A percentile compares a stretch with the other conserved stretches of the same genome.
These are phyloP conservation scores for Copsychus sechellarum DNA, from an alignment of 2,113 vertebrate genomes.

Conservation along the genomic window DNA sequence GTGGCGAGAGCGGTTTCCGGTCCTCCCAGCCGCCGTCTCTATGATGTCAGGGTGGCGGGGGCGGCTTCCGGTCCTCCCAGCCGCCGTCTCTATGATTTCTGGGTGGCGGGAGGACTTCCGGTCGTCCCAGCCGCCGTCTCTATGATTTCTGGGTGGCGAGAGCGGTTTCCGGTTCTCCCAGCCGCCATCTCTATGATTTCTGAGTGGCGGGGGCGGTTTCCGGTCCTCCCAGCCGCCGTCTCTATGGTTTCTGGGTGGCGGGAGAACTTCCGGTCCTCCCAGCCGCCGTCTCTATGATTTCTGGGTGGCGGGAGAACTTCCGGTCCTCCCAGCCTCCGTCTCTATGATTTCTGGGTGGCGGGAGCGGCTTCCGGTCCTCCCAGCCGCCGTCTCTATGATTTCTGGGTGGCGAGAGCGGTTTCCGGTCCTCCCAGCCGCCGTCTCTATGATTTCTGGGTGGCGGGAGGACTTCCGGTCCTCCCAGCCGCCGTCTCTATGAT, in stretches of 20 bases:
- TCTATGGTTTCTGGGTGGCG: fast-evolving
- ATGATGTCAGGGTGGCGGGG: too few relatives aligned
- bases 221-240: fast-evolving
- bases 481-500: not conserved
- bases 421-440: fast-evolving
- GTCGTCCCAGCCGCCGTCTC: not conserved
- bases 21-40: not conserved
- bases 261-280: fast-evolving
- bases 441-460: not conserved
- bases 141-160: too few relatives aligned
- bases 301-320: too few relatives aligned
- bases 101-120: fast-evolving
- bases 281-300: too few relatives aligned
- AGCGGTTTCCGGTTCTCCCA: too few relatives aligned
- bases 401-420: not conserved
- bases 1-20: fast-evolving
- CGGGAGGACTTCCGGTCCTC: not conserved
- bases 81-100: fast-evolving
- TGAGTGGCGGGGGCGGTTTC: too few relatives aligned
- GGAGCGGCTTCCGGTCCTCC: fast-evolving
- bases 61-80: not conserved
- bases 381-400: too few relatives aligned
- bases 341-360: fast-evolving
- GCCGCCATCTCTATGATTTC: too few relatives aligned
- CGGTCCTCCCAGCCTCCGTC: fast-evolving